A percentile compares a stretch with the other conserved stretches of the same genome.
These are phyloP conservation scores for Intellagama lesueurii DNA, from an alignment of 2,797 vertebrate species.

Conservation along the genomic window DNA sequence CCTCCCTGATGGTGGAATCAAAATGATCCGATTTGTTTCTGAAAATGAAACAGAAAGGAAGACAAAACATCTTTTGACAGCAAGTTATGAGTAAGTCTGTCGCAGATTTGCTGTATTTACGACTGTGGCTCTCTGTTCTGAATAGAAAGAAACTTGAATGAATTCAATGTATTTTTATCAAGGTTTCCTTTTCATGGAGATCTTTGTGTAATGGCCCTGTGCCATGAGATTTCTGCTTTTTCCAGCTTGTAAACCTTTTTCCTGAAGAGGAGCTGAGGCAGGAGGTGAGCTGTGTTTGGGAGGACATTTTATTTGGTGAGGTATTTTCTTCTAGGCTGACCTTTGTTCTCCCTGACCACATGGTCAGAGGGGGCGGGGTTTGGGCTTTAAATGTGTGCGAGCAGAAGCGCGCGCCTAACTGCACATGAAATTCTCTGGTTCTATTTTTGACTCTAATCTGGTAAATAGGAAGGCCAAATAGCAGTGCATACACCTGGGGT, in stretches of 20 bases:
- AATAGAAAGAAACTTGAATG: neutral
- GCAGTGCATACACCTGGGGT: too few species aligned
- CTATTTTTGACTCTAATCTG: too few species aligned
- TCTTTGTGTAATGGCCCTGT: neutral
- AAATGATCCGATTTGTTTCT: constrained; percentile 84
- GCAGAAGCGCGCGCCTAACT: too few species aligned
- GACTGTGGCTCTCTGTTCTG: neutral
- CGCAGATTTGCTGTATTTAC: neutral
- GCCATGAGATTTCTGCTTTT: neutral
- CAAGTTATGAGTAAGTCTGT: constrained; percentile 91
- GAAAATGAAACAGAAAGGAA: constrained; percentile 80
- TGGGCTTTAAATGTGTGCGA: too few species aligned
- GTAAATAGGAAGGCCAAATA: too few species aligned
- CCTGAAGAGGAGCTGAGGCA: too few species aligned
- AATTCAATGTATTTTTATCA: neutral
- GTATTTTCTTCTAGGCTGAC: too few species aligned
- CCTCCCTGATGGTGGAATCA: constrained; percentile 85
- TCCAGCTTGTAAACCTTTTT: neutral
- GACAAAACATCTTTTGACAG: constrained; percentile 87
- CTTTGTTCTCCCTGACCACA: too few species aligned
- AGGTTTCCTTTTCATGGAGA: neutral
- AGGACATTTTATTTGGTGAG: too few species aligned
- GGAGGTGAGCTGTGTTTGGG: too few species aligned
- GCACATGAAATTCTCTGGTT: too few species aligned
- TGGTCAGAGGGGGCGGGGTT: too few species aligned